Conservation (phyloP, 2,888 invertebrate species). For the Nesidiocoris tenuis region DNA sequence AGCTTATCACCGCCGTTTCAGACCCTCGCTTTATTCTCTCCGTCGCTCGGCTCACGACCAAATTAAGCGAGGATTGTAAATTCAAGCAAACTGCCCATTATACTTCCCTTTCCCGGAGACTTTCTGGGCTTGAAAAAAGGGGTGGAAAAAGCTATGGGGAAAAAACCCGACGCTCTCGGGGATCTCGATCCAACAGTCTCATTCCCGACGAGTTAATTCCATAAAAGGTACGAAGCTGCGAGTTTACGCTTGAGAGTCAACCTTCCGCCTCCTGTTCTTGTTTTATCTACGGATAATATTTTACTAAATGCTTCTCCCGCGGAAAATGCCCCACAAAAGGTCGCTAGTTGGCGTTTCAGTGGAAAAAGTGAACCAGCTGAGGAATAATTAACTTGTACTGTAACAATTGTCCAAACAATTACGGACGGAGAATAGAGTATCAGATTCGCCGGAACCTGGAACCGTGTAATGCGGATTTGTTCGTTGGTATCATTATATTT, state of each 20-base stretch:
- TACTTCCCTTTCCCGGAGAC: neutral
- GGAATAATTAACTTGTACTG: too few relatives aligned
- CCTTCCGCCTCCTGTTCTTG: neutral
- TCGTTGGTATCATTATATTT: too few relatives aligned
- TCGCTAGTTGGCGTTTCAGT: neutral
- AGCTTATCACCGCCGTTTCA: neutral
- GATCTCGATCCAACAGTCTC: neutral
- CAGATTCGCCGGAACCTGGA: too few relatives aligned
- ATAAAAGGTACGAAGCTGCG: conserved; percentile 10
- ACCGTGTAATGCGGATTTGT: too few relatives aligned
- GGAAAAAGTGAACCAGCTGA: neutral
- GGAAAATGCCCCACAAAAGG: neutral
- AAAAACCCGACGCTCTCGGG: neutral
- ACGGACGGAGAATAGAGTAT: too few relatives aligned
- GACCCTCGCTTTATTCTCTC: neutral
- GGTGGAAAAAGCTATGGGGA: neutral
- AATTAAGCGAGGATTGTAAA: conserved; percentile 22
- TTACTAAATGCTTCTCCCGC: neutral
- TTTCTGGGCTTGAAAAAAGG: neutral
- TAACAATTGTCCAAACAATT: too few relatives aligned
- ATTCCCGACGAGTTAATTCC: conserved; percentile 23
- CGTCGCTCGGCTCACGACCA: neutral
- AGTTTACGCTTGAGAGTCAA: neutral
- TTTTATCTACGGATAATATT: neutral
- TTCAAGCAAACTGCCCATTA: conserved; percentile 18